Base-by-base conservation (phyloP, 1,140 invertebrate genomes). In the Dysdera silvatica region DNA sequence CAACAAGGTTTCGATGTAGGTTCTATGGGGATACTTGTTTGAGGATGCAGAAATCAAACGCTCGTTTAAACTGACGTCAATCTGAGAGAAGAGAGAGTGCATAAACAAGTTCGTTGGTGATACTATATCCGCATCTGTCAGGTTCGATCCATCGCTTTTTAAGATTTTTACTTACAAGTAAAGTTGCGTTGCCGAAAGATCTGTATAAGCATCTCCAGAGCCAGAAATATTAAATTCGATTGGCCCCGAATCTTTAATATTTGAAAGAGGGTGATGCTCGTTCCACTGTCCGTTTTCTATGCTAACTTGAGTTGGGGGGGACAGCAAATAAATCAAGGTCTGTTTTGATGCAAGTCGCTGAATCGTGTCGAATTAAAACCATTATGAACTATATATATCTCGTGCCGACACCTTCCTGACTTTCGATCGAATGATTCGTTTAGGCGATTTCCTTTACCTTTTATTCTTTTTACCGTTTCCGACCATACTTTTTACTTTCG, bases 21-120 rank as follows among this genome's bases (percentile, higher is more conserved):
- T 14, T 52, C 58, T 32, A 31, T 61, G 48, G 4, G 26, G 31
- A 53, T 52, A 52, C 0, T 28, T 43, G 37, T 61, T 53, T 41
- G 18, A 52, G 0, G 48, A 52, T 33, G 43, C 20, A 18, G 28
- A 40, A 18, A 52, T 23, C 16, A 31, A 4, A 2, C 45, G 18
- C 24, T 59, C 43, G 29, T 49, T 59, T 28, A 59, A 48, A 1
- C 12, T 48, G 14, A 59, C 23, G 49, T 59, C 43, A 4, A 57
- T 20, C n/a, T n/a, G n/a, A n/a, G n/a, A n/a, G n/a, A n/a, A n/a
- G n/a, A n/a, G n/a, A n/a, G n/a, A n/a, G n/a, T n/a, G n/a, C n/a
- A n/a, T n/a, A n/a, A n/a, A n/a, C n/a, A n/a, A n/a, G n/a, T n/a
- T n/a, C n/a, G n/a, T n/a, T n/a, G n/a, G n/a, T n/a, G n/a, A n/a